Conservation (phyloP, 92 coral and sea anemone species). For the Palythoa heliodiscus region DNA sequence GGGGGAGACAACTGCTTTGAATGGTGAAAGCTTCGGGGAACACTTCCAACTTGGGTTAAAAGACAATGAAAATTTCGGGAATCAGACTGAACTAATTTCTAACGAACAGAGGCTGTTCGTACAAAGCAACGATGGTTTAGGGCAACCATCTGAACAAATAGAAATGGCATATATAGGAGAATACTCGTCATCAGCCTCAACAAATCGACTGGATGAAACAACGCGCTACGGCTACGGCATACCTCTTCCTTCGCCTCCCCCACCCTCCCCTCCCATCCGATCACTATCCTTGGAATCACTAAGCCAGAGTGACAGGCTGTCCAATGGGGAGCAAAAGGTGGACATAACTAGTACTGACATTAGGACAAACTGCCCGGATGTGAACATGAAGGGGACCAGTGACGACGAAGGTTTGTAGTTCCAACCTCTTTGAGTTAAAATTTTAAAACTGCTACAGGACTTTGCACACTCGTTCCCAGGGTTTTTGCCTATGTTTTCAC, state of each 20-base stretch:
- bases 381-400: neutral
- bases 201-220: neutral
- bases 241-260: conserved; percentile 36
- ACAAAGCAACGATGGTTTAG: neutral
- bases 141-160: neutral
- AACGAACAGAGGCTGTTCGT: neutral
- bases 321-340: neutral
- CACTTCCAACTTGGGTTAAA: neutral
- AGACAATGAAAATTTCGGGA: neutral
- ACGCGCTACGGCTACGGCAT: neutral
- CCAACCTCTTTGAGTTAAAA: no score
- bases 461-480: no score
- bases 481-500: no score
- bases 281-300: conserved; percentile 19
- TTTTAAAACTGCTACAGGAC: no score
- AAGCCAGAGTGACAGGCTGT: neutral
- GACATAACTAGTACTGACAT: neutral
- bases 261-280: conserved; percentile 38
- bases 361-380: neutral
- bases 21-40: neutral
- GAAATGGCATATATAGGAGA: neutral
- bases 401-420: conserved; percentile 22
- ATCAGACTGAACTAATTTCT: neutral
- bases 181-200: neutral
- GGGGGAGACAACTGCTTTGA: neutral